phyloP scores from a whole-genome alignment of 2,113 vertebrate genomes.

The Hemichromis elongatus region DNA sequence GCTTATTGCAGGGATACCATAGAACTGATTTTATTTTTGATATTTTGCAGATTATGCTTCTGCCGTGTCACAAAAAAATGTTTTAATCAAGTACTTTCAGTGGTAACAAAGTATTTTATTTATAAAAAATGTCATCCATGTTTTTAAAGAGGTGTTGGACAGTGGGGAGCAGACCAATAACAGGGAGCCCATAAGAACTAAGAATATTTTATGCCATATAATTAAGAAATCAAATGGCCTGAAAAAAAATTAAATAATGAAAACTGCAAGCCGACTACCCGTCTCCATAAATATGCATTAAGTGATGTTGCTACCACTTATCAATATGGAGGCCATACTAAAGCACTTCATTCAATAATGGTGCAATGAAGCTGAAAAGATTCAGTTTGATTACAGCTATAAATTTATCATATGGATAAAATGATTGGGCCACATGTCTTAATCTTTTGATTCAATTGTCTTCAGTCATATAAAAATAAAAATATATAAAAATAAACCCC shows the following conservation, averaged over 20 bases:
- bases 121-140: background rate
- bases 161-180: background rate
- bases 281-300: background rate
- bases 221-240: background rate
- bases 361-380: background rate
- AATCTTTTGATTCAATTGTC: background rate
- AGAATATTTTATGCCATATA: background rate
- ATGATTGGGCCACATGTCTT: background rate
- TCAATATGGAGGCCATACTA: background rate
- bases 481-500: background rate
- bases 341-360: background rate
- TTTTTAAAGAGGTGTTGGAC: background rate
- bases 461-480: background rate
- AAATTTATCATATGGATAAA: background rate
- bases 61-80: background rate
- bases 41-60: background rate
- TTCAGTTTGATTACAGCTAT: background rate
- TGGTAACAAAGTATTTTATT: background rate
- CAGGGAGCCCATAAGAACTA: background rate
- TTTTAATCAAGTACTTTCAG: background rate
- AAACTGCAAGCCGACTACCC: background rate
- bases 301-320: background rate
- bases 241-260: rapidly evolving
- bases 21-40: background rate
- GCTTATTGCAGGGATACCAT: rapidly evolving